Base-by-base conservation (phyloP, 2,888 invertebrate genomes). In the Theodoxus fluviatilis region DNA sequence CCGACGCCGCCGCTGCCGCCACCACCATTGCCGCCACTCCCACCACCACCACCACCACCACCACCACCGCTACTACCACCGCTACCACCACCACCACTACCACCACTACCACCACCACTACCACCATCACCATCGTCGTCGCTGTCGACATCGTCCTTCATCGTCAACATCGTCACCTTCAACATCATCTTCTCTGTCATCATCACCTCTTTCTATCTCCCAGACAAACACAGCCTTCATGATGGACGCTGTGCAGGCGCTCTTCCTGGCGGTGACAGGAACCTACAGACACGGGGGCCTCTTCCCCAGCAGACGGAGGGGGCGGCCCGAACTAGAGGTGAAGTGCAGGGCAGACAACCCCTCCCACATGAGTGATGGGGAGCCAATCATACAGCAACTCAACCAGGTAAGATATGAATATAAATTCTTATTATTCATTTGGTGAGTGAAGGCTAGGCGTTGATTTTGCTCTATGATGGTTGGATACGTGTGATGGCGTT, bases 201-300 rank as follows among this genome's bases (percentile, higher is more conserved):
- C 9, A 31, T 66, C 31, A 12, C 18, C 28, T 47, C 6, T 28
- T 35, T 49, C 15, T 43, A 12, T 49, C 12, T 28, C 12, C 18
- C 65, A 76, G 75, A 74, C 76, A 9, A 67, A 70, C 15, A 68
- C 75, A 28, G 73, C 76, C 18, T 47, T 76, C 15, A 74, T 76
- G 74, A 66, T 76, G 18, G 76, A 76, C 57, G 71, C 76, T 0
- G 73, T 74, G 2, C 71, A 63, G 12, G 64, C 70, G 2, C 66
- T 73, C 1, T 64, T 72, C 64, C 70, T 72, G 47, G 72, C 72
- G 15, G 67, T 75, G 25, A 67, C 68, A 12, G 38, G 37, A 69
- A 65, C 57, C 52, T 71, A 9, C 67, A 63, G n/a, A n/a, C n/a
- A n/a, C n/a, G n/a, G n/a, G n/a, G n/a, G n/a, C 9, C 59, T 47